phyloP scores from a whole-genome alignment of 2,797 vertebrate species.

The Phataginus tricuspis region DNA sequence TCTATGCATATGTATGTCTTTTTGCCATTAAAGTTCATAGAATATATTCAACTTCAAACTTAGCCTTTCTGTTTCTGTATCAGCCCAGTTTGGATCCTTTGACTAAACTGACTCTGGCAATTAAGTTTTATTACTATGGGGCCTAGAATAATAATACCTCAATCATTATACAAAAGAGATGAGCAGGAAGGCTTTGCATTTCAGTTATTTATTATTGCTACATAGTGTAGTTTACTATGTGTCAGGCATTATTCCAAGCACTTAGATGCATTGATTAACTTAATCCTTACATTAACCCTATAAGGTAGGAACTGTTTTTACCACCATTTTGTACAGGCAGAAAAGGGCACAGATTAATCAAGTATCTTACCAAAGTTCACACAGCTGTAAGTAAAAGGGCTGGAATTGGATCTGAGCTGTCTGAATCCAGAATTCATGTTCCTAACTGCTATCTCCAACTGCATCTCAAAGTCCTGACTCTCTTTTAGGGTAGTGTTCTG shows the following conservation, averaged over 20 bases:
- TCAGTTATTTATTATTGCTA: not conserved
- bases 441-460: not conserved
- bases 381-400: not conserved
- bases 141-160: not conserved
- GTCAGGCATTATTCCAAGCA: not conserved
- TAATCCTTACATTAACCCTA: not conserved
- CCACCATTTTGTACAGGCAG: not conserved
- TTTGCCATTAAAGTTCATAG: not conserved
- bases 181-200: not conserved
- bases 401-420: not conserved
- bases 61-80: not conserved
- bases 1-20: not conserved
- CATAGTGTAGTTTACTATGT: not conserved
- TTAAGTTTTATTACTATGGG: not conserved
- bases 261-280: not conserved
- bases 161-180: not conserved
- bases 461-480: not conserved
- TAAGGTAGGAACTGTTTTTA: not conserved
- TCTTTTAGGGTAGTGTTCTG: not conserved
- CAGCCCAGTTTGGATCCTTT: not conserved
- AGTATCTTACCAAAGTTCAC: not conserved
- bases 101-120: not conserved
- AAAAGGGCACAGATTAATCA: not conserved
- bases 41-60: not conserved
- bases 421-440: not conserved